A percentile compares a stretch with the other conserved stretches of the same genome.
These are phyloP conservation scores for Eremophila alpestris DNA, from an alignment of 2,797 vertebrate genomes.

Conservation along the genomic window DNA sequence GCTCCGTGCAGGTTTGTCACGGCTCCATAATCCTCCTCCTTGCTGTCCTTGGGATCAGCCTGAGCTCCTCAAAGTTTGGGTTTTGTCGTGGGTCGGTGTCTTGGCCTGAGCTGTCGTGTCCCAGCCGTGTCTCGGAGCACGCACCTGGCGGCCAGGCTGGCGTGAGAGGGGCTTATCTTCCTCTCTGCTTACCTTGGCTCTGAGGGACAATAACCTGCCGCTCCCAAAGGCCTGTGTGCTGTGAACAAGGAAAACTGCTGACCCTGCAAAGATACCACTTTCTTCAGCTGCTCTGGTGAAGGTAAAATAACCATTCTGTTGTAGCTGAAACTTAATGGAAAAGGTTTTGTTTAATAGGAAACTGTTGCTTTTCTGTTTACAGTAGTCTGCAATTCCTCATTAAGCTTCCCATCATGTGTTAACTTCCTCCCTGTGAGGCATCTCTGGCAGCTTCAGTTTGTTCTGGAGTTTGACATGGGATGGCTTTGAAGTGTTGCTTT, in stretches of 20 bases:
- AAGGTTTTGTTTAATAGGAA: not conserved
- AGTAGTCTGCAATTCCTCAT: not conserved
- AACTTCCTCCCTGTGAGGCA: not conserved
- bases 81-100: not conserved
- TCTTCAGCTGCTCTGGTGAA: not conserved
- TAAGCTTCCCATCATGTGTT: not conserved
- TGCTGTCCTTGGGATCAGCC: not conserved
- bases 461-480: not conserved
- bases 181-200: not conserved
- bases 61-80: not conserved
- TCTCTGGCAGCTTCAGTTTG: not conserved
- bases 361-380: not conserved
- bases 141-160: not conserved
- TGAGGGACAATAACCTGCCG: not conserved
- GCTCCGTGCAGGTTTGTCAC: not conserved
- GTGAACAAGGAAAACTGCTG: not conserved
- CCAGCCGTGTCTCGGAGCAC: not conserved
- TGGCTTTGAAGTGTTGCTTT: conserved; percentile 25
- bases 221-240: not conserved
- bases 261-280: not conserved
- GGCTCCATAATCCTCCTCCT: not conserved
- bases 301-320: not conserved
- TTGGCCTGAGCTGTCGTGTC: not conserved
- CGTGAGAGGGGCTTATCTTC: not conserved
- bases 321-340: not conserved